Conservation (phyloP, 1,140 invertebrate species). For the Aradophagus sp. region DNA sequence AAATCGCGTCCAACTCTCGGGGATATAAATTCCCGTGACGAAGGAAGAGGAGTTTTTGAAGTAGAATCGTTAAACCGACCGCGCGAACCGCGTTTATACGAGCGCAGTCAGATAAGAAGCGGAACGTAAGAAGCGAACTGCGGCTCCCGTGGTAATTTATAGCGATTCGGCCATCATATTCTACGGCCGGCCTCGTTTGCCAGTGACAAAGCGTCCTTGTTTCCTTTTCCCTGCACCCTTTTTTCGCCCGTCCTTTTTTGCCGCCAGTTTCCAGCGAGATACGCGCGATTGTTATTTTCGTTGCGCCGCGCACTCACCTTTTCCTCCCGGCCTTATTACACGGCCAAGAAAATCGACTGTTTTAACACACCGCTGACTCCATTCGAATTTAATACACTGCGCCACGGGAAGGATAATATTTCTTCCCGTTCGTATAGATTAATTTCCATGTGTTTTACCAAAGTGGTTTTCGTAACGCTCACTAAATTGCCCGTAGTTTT, state of each 20-base stretch:
- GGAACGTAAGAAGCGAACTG: slow-evolving; percentile 54
- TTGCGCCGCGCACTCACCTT: background rate
- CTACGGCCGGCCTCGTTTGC: slow-evolving; percentile 18
- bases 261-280: slow-evolving; percentile 25
- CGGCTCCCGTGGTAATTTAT: slow-evolving; percentile 50
- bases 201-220: slow-evolving; percentile 39
- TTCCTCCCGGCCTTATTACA: slow-evolving; percentile 21
- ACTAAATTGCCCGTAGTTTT: slow-evolving; percentile 14
- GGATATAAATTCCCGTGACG: slow-evolving; percentile 50
- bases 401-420: slow-evolving; percentile 20
- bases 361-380: slow-evolving; percentile 39
- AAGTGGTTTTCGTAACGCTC: slow-evolving; percentile 13
- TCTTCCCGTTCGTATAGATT: slow-evolving; percentile 34
- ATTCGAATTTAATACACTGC: slow-evolving; percentile 48
- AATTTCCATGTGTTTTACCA: slow-evolving; percentile 27
- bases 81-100: slow-evolving; percentile 51
- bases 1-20: slow-evolving; percentile 45
- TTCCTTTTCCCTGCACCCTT: no score
- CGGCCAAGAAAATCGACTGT: slow-evolving; percentile 33
- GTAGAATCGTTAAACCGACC: slow-evolving; percentile 55
- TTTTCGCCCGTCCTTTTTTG: no score
- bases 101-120: slow-evolving; percentile 55
- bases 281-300: slow-evolving; percentile 44
- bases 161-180: slow-evolving; percentile 46
- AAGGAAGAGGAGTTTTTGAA: slow-evolving; percentile 51